Conservation (phyloP, 2,797 vertebrate genomes). For the Pygocentrus nattereri region DNA sequence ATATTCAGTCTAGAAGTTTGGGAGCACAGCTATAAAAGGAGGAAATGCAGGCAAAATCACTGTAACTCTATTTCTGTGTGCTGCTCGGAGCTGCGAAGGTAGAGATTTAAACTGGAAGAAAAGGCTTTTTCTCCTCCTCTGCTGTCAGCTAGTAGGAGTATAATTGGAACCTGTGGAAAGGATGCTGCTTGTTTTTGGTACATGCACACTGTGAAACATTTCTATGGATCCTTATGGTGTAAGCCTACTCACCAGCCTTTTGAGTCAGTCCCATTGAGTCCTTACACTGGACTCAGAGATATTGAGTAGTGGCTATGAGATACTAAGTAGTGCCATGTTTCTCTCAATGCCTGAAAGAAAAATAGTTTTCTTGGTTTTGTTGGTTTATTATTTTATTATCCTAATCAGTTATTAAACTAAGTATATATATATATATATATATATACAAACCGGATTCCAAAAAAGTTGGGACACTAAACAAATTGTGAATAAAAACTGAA, state of each 20-base stretch:
- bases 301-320: constrained; percentile 12
- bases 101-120: constrained; percentile 30
- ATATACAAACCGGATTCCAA: no score
- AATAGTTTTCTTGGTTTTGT: not conserved
- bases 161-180: constrained; percentile 57
- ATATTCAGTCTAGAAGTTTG: constrained; percentile 2
- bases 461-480: no score
- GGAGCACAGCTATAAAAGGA: not conserved
- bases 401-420: no score
- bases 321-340: not conserved
- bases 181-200: constrained; percentile 43
- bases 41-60: constrained; percentile 28
- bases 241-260: constrained; percentile 17
- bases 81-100: not conserved
- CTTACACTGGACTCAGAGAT: constrained; percentile 19
- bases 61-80: not conserved
- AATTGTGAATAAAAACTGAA: no score
- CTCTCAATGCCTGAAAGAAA: constrained; percentile 15
- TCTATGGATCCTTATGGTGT: constrained; percentile 27
- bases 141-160: constrained; percentile 29
- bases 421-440: no score
- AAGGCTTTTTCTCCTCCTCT: constrained; percentile 10
- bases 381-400: no score
- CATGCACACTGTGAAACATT: constrained; percentile 37
- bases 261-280: constrained; percentile 29